phyloP scores from a whole-genome alignment of 53 echinoderm and acorn worm genomes.

The Holothuria scabra region DNA sequence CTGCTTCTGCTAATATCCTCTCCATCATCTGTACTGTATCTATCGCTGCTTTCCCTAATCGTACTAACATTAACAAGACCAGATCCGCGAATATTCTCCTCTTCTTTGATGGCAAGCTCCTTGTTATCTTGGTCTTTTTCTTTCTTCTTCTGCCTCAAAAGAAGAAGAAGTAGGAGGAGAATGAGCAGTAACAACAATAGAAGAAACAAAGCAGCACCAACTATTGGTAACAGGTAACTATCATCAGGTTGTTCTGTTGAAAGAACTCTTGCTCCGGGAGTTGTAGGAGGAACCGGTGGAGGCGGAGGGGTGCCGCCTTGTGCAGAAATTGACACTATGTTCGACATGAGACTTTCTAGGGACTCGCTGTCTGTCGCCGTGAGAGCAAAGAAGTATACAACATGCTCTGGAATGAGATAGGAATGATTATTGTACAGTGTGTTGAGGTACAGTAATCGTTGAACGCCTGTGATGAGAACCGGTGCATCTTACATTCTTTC shows the following conservation, averaged over 20 bases:
- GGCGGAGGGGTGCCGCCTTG: background rate
- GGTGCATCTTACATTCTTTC: too few relatives aligned
- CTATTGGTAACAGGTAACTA: background rate
- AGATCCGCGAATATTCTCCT: background rate
- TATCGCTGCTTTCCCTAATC: background rate
- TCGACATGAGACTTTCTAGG: background rate
- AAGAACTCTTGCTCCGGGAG: background rate
- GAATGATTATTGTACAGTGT: background rate
- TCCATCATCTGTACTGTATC: too few relatives aligned
- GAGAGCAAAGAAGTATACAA: background rate
- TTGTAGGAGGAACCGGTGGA: slow-evolving; percentile 2
- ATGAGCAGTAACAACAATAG: slow-evolving; percentile 21
- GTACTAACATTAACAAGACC: background rate
- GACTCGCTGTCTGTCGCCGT: background rate
- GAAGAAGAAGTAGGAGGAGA: slow-evolving; percentile 1
- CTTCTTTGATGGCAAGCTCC: background rate
- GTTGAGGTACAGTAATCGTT: too few relatives aligned
- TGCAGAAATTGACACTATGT: background rate
- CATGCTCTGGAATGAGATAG: background rate
- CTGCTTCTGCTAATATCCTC: background rate
- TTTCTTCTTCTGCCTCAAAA: slow-evolving; percentile 20
- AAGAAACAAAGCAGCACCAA: slow-evolving; percentile 14
- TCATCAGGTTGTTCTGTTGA: too few relatives aligned
- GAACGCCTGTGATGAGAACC: too few relatives aligned
- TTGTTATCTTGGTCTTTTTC: slow-evolving; percentile 9